Conservation (phyloP, 2,888 invertebrate species). For the Diachrysia chrysitis region DNA sequence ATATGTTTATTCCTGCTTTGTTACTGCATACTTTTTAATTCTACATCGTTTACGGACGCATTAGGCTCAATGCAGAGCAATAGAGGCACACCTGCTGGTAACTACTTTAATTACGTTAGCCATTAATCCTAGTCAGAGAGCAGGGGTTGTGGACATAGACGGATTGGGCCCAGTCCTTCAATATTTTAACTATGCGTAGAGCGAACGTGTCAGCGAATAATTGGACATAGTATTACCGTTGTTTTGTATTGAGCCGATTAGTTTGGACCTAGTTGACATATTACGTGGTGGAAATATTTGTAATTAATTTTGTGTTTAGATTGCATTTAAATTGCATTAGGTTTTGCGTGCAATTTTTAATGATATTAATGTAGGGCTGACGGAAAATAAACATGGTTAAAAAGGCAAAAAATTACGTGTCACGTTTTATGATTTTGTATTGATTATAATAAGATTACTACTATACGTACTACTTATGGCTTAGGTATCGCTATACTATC, state of each 20-base stretch:
- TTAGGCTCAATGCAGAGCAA: constrained; percentile 49
- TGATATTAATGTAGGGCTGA: background rate
- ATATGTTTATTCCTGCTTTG: constrained; percentile 13
- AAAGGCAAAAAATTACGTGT: background rate
- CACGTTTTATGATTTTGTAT: background rate
- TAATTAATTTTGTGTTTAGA: constrained; percentile 28
- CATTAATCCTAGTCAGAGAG: constrained; percentile 79
- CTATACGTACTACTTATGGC: too few species aligned
- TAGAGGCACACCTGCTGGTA: constrained; percentile 78
- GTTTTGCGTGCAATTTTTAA: constrained; percentile 10
- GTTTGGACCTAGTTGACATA: constrained; percentile 40
- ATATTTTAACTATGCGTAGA: constrained; percentile 67
- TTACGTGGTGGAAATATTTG: constrained; percentile 24
- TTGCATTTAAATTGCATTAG: constrained; percentile 8
- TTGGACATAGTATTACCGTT: constrained; percentile 52
- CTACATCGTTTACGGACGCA: constrained; percentile 31
- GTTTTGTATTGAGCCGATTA: constrained; percentile 54
- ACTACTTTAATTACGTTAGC: constrained; percentile 83
- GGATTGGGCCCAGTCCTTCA: constrained; percentile 72
- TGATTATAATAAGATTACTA: background rate
- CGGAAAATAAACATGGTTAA: background rate
- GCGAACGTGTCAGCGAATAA: constrained; percentile 51
- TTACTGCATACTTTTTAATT: constrained; percentile 27
- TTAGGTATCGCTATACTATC: background rate
- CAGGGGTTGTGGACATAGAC: constrained; percentile 80